Conservation (phyloP, 2,113 vertebrate species). For the Macrotus californicus region DNA sequence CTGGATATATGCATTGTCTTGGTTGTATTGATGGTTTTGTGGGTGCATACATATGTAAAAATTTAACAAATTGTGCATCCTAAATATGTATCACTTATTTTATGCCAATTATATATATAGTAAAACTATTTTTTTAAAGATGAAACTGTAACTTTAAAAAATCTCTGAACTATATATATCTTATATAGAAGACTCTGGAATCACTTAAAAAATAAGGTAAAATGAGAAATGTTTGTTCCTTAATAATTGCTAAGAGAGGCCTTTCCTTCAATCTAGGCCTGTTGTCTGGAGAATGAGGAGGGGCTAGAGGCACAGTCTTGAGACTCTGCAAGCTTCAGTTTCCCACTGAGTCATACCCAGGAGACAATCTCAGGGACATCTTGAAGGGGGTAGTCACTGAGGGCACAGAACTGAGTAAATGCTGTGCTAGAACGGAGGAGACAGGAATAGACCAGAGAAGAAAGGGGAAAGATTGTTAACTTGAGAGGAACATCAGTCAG, state of each 20-base stretch:
- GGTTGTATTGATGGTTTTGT: background rate
- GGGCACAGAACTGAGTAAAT: background rate
- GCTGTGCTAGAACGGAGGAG: background rate
- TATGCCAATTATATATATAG: background rate
- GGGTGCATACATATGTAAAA: background rate
- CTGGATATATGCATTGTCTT: background rate
- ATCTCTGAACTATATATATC: background rate
- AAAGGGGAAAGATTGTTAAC: background rate
- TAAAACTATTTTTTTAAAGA: background rate
- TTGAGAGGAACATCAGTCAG: background rate
- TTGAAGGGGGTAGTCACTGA: background rate
- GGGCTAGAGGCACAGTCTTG: background rate
- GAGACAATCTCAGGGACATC: background rate
- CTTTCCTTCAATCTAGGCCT: background rate
- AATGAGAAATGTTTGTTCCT: background rate
- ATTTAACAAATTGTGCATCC: background rate
- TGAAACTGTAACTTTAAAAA: background rate
- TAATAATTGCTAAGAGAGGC: background rate
- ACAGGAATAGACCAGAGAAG: background rate
- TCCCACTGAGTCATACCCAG: background rate
- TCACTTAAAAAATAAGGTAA: constrained; percentile 16
- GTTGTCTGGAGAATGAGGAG: background rate
- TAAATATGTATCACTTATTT: background rate
- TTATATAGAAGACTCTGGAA: background rate
- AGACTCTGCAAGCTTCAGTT: background rate